Conservation (phyloP, 2,113 vertebrate species). For the Thamnophis sirtalis region DNA sequence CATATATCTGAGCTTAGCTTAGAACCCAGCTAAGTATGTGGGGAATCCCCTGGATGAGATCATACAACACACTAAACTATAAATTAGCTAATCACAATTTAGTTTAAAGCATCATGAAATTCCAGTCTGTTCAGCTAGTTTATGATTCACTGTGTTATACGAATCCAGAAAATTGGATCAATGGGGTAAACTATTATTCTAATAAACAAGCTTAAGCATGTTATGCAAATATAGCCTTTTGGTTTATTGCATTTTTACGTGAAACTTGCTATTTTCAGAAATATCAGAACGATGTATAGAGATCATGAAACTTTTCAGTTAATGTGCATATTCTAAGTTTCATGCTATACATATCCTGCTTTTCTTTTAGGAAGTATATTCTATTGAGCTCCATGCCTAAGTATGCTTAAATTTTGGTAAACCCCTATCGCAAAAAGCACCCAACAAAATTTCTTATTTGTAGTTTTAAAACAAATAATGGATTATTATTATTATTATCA, state of each 20-base stretch:
- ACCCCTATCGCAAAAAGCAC: neutral
- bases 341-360: neutral
- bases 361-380: neutral
- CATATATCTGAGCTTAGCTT: neutral
- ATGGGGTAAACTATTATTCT: neutral
- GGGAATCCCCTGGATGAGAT: neutral
- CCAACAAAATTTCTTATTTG: neutral
- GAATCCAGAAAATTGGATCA: neutral
- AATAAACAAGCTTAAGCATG: neutral
- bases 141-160: neutral
- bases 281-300: neutral
- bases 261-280: neutral
- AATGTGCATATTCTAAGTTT: neutral
- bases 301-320: neutral
- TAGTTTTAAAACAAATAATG: neutral
- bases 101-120: neutral
- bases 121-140: neutral
- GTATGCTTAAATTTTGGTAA: neutral
- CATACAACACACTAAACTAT: neutral
- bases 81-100: neutral
- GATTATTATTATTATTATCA: neutral
- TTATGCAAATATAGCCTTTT: neutral
- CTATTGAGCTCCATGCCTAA: neutral
- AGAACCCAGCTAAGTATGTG: neutral
- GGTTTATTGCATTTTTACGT: neutral